Percentiles rank a stretch among this genome's conserved stretches.
Evolutionary conservation across 2,888 invertebrate species (phyloP).

Genomic region (Bombylius major): DNA sequence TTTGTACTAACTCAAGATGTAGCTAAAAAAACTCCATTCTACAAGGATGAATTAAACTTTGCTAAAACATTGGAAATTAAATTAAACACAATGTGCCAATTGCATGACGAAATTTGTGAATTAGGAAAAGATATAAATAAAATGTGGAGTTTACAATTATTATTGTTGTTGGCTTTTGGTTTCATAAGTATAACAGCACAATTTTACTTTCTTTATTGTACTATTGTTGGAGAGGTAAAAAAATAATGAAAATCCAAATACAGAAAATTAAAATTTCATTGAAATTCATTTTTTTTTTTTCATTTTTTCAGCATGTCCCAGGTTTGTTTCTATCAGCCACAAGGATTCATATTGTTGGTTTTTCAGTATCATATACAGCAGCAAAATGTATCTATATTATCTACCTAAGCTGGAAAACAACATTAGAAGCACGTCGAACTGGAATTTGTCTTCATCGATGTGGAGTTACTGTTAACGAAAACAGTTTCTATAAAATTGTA

Average conservation of each 20-base stretch:
- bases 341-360: conserved; percentile 26
- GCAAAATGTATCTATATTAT: conserved; percentile 34
- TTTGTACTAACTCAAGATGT: too few relatives aligned
- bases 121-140: conserved; percentile 32
- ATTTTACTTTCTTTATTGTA: conserved; percentile 34
- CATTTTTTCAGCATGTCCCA: conserved; percentile 22
- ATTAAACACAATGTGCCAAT: conserved; percentile 30
- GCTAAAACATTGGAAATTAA: conserved; percentile 28
- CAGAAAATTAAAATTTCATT: neutral
- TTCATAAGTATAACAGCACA: conserved; percentile 35
- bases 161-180: conserved; percentile 34
- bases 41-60: too few relatives aligned
- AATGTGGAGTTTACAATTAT: conserved; percentile 33
- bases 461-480: conserved; percentile 32
- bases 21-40: too few relatives aligned
- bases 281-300: neutral
- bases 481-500: conserved; percentile 33
- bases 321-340: conserved; percentile 32
- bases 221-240: conserved; percentile 27
- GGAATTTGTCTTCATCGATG: conserved; percentile 35
- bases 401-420: conserved; percentile 35
- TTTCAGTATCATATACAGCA: conserved; percentile 28
- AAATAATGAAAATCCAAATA: neutral
- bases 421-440: conserved; percentile 32
- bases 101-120: conserved; percentile 36